Conservation (phyloP, 53 echinoderm and acorn worm species). For the Antedon mediterranea region DNA sequence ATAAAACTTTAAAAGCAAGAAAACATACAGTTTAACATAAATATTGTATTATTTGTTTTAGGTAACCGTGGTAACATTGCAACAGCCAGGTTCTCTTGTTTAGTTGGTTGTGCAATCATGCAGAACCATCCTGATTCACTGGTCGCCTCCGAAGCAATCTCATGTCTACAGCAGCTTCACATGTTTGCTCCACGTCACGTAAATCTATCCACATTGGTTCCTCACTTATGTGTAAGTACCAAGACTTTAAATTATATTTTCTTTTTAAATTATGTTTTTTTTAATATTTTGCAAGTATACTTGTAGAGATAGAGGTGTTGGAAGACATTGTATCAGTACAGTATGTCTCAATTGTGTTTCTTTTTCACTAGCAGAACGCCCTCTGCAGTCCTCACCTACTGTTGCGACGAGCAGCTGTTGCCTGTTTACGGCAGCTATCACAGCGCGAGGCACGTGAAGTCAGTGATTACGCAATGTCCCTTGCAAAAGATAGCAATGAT, state of each 20-base stretch:
- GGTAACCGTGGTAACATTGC: constrained; percentile 88
- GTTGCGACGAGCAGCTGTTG: constrained; percentile 67
- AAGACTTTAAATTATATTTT: no score
- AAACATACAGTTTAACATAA: no score
- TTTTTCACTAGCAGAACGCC: constrained; percentile 12
- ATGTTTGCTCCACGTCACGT: constrained; percentile 99
- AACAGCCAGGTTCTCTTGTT: constrained; percentile 82
- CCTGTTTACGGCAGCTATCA: constrained; percentile 85
- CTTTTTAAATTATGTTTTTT: no score
- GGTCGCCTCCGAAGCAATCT: constrained; percentile 95
- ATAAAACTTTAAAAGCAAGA: no score
- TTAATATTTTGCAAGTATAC: no score
- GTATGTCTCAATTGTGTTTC: no score
- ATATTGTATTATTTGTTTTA: constrained; percentile 13
- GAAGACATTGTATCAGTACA: not conserved
- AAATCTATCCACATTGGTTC: constrained; percentile 83
- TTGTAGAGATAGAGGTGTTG: no score
- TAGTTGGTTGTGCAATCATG: constrained; percentile 99
- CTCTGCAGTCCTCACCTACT: constrained; percentile 67
- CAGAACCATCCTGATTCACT: constrained; percentile 93
- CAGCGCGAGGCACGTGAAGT: constrained; percentile 93
- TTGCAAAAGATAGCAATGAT: constrained; percentile 28
- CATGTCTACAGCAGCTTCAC: constrained; percentile 93
- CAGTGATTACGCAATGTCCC: constrained; percentile 82
- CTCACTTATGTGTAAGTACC: constrained; percentile 80